Percentiles rank a stretch among this genome's conserved stretches.
phyloP scores from a whole-genome alignment of 2,797 vertebrate genomes.

The Champsocephalus gunnari region DNA sequence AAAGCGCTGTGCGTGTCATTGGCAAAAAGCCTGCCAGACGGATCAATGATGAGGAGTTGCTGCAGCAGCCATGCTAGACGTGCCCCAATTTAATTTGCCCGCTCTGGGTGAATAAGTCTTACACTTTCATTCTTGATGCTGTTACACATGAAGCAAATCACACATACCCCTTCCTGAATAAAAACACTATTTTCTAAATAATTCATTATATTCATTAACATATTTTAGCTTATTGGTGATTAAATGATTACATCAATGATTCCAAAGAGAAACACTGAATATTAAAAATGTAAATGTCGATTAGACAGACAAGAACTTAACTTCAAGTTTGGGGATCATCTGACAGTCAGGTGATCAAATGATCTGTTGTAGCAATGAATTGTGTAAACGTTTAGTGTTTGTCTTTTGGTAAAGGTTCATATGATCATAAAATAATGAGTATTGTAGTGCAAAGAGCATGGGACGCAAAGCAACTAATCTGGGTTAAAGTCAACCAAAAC shows the following conservation, averaged over 20 bases:
- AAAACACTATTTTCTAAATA: slow-evolving; percentile 19
- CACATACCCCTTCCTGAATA: slow-evolving; percentile 18
- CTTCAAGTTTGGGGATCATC: slow-evolving; percentile 1
- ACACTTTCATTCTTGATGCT: slow-evolving; percentile 41
- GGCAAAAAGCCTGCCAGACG: slow-evolving; percentile 63
- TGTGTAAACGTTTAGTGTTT: neutral
- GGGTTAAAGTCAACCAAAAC: slow-evolving; percentile 3
- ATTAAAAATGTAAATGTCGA: neutral
- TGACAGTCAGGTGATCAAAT: neutral
- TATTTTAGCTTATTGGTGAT: neutral
- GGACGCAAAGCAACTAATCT: slow-evolving; percentile 1
- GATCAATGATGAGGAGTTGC: slow-evolving; percentile 68
- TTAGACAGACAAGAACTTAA: neutral
- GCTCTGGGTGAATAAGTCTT: slow-evolving; percentile 52
- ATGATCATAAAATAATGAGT: neutral
- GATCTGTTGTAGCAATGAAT: neutral
- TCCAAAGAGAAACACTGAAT: neutral
- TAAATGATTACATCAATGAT: neutral
- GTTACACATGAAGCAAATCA: slow-evolving; percentile 24
- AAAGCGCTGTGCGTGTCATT: slow-evolving; percentile 68
- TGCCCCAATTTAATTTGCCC: slow-evolving; percentile 60
- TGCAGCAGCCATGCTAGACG: slow-evolving; percentile 59
- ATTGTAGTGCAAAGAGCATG: neutral
- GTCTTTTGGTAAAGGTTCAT: neutral
- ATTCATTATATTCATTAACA: neutral